These are phyloP conservation scores for Pristiophorus japonicus DNA, from an alignment of 2,113 vertebrate genomes.

Conservation along the genomic window DNA sequence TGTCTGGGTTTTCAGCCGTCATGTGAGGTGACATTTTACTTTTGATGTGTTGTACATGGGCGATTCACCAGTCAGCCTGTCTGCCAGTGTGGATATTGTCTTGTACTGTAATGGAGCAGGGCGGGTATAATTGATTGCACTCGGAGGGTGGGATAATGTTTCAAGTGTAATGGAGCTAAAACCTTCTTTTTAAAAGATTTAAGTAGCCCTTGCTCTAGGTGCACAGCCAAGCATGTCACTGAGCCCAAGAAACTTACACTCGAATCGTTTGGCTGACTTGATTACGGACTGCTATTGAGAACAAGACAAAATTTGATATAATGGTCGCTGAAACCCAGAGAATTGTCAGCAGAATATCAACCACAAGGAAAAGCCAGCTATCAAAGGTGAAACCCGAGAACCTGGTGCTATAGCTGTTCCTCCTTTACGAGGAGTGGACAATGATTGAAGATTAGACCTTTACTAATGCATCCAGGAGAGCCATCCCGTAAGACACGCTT, in stretches of 20 bases:
- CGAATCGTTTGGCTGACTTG: neutral
- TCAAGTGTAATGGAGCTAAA: constrained; percentile 18
- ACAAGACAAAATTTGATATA: neutral
- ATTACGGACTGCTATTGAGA: neutral
- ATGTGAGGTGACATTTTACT: neutral
- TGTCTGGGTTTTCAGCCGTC: constrained; percentile 15
- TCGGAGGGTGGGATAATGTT: neutral
- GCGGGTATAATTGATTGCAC: neutral
- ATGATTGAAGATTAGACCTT: neutral
- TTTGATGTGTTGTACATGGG: neutral
- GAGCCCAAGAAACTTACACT: neutral
- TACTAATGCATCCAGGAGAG: neutral
- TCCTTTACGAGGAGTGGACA: neutral
- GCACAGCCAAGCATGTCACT: neutral
- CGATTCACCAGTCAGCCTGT: neutral
- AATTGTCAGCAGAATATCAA: neutral
- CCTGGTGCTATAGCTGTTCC: neutral
- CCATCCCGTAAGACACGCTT: neutral
- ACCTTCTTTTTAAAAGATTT: neutral
- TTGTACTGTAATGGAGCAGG: neutral
- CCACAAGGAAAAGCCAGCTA: neutral
- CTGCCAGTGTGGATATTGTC: neutral
- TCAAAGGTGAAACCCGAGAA: neutral
- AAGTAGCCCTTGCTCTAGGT: neutral
- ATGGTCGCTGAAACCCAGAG: neutral